Percentiles rank a stretch among this genome's conserved stretches.
Conservation (phyloP, 2,888 invertebrate species). For the Eupithecia vulgata region DNA sequence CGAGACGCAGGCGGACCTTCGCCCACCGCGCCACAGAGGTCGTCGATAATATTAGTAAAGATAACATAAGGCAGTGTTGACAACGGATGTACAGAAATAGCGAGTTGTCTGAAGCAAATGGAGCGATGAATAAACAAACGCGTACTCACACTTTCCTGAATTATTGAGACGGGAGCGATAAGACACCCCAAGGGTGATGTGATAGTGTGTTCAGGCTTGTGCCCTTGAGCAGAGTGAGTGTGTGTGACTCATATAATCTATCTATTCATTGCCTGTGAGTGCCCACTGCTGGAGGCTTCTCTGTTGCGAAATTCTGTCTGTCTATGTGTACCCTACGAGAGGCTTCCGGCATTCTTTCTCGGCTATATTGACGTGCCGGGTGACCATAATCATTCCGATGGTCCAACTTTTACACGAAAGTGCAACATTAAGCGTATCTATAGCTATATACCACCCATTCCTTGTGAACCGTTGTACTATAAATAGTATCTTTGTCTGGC, state of each 20-base stretch:
- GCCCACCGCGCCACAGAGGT: no score
- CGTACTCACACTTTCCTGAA: conserved; percentile 24
- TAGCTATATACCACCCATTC: background rate
- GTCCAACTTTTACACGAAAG: no score
- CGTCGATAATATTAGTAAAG: background rate
- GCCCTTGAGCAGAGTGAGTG: background rate
- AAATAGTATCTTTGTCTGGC: background rate
- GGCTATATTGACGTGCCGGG: background rate
- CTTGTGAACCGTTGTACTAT: background rate
- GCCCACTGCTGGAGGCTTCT: background rate
- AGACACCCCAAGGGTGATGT: background rate
- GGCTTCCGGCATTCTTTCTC: background rate
- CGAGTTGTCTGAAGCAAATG: conserved; percentile 15
- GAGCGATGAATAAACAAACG: conserved; percentile 31
- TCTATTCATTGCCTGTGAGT: background rate
- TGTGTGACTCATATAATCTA: background rate
- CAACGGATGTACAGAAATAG: conserved; percentile 37
- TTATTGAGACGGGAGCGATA: conserved; percentile 7
- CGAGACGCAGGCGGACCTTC: no score
- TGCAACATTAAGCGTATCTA: background rate
- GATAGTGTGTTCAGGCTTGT: background rate
- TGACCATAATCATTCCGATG: background rate
- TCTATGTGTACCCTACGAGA: background rate
- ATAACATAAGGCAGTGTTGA: background rate
- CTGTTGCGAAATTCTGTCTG: background rate